phyloP scores from a whole-genome alignment of 2,113 vertebrate species.

The Paramormyrops kingsleyae region DNA sequence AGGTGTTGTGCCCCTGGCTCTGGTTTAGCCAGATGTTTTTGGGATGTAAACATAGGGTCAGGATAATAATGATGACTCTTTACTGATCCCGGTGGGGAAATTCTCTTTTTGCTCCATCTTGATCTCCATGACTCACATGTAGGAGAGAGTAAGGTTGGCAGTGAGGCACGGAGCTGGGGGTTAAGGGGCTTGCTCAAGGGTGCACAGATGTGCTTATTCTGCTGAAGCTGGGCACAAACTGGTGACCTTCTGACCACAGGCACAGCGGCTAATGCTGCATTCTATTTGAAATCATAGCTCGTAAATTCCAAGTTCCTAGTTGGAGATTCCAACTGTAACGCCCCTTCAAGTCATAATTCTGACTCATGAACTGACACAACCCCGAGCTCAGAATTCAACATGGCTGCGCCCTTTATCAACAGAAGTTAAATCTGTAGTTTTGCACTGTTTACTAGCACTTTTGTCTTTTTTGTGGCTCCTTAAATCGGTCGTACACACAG shows the following conservation, averaged over 20 bases:
- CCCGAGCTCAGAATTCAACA: no score
- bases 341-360: no score
- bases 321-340: no score
- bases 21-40: background rate
- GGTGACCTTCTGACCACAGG: background rate
- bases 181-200: background rate
- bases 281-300: no score
- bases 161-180: background rate
- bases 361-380: no score
- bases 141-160: background rate
- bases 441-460: no score
- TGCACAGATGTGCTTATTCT: background rate
- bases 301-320: no score
- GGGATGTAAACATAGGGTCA: background rate
- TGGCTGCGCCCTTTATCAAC: no score
- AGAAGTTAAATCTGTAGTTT: no score
- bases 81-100: background rate
- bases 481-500: no score
- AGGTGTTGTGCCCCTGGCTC: background rate
- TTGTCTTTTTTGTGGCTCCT: no score
- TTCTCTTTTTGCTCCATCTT: background rate
- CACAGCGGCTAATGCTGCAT: background rate
- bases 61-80: background rate
- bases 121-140: background rate
- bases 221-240: background rate